Percentiles rank a stretch among this genome's conserved stretches.
Conservation (phyloP, 2,797 vertebrate genomes). For the Atherinosoma microstoma region DNA sequence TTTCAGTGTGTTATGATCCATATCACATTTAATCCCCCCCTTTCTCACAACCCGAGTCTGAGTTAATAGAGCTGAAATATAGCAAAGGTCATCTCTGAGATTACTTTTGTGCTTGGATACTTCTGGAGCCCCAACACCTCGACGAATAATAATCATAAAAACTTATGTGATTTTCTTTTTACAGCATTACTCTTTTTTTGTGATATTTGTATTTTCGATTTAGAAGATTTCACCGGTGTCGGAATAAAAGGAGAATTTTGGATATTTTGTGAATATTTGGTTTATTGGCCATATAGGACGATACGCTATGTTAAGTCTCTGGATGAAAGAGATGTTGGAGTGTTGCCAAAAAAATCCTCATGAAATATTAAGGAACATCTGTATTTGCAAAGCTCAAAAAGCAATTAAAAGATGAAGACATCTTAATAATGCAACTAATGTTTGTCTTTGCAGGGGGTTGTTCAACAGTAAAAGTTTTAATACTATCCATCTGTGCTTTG, state of each 20-base stretch:
- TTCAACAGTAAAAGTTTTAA: constrained; percentile 23
- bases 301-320: constrained; percentile 21
- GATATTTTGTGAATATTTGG: constrained; percentile 33
- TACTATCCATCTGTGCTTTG: constrained; percentile 37
- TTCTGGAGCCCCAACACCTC: constrained; percentile 42
- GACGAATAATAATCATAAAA: constrained; percentile 50
- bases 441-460: constrained; percentile 46
- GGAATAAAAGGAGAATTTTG: constrained; percentile 4
- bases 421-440: constrained; percentile 25
- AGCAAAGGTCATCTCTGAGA: constrained; percentile 67
- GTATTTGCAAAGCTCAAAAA: constrained; percentile 59
- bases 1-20: constrained; percentile 54
- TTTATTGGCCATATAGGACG: constrained; percentile 17
- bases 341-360: constrained; percentile 44
- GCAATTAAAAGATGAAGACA: constrained; percentile 55
- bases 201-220: constrained; percentile 52
- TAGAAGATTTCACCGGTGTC: constrained; percentile 25
- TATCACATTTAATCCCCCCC: constrained; percentile 53
- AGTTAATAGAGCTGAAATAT: constrained; percentile 68
- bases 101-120: constrained; percentile 63
- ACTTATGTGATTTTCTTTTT: constrained; percentile 58
- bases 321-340: constrained; percentile 28
- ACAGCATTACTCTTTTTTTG: constrained; percentile 46
- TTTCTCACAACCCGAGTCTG: constrained; percentile 31
- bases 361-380: constrained; percentile 43